Evolutionary conservation across 1,140 invertebrate species (phyloP).

Genomic region (Philopotamus ludificatus): DNA sequence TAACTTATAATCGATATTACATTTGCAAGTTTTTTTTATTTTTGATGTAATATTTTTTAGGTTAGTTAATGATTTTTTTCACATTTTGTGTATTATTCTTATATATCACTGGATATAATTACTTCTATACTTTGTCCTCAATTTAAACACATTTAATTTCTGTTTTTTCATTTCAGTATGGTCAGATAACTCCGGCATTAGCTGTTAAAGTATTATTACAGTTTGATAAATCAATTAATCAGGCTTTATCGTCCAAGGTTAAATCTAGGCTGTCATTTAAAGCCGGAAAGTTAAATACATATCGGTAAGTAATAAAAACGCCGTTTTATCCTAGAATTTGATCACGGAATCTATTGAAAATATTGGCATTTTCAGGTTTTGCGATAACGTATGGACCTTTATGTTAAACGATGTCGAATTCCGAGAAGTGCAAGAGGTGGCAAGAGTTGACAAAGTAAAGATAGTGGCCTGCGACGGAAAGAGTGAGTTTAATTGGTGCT

Average conservation of each 20-base stretch:
- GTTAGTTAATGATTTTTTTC: too few relatives aligned
- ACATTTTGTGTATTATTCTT: too few relatives aligned
- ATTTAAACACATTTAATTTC: slow-evolving; percentile 14
- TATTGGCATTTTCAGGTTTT: slow-evolving; percentile 65
- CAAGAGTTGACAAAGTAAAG: slow-evolving; percentile 96
- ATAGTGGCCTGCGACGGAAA: slow-evolving; percentile 99
- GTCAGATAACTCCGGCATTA: slow-evolving; percentile 90
- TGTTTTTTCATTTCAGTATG: slow-evolving; percentile 74
- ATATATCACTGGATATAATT: too few relatives aligned
- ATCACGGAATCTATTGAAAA: background rate
- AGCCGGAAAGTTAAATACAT: slow-evolving; percentile 96
- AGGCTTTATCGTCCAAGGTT: slow-evolving; percentile 86
- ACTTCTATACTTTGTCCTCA: background rate
- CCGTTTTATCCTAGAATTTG: background rate
- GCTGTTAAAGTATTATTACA: slow-evolving; percentile 91
- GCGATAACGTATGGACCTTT: slow-evolving; percentile 99
- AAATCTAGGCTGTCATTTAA: slow-evolving; percentile 93
- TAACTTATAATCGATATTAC: too few relatives aligned
- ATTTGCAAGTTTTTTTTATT: too few relatives aligned
- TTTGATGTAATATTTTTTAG: background rate
- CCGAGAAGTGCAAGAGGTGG: slow-evolving; percentile 91
- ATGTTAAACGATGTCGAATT: slow-evolving; percentile 98
- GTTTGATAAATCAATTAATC: slow-evolving; percentile 97
- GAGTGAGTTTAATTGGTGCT: slow-evolving; percentile 62
- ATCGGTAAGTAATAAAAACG: slow-evolving; percentile 59